Conservation (phyloP, 2,888 invertebrate genomes). For the Podotricha telesiphe region DNA sequence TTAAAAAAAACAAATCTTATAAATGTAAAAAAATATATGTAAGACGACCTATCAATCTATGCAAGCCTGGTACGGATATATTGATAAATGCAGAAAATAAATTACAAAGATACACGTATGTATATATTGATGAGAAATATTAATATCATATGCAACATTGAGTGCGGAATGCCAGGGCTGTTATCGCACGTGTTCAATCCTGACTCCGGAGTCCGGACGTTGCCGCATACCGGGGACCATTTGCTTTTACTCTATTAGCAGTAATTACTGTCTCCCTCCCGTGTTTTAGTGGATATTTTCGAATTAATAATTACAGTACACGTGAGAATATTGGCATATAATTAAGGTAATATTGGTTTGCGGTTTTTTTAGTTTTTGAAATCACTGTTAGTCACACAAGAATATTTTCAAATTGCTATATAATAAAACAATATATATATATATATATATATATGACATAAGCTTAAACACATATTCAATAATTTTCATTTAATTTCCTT, state of each 20-base stretch:
- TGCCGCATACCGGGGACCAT: slow-evolving; percentile 57
- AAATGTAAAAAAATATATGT: too few relatives aligned
- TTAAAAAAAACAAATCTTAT: too few relatives aligned
- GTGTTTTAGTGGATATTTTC: slow-evolving; percentile 21
- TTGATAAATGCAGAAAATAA: neutral
- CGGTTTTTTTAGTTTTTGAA: neutral
- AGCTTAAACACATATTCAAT: neutral
- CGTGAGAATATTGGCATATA: slow-evolving; percentile 11
- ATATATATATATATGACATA: neutral
- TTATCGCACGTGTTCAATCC: slow-evolving; percentile 60
- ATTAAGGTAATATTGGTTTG: neutral
- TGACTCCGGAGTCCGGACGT: slow-evolving; percentile 26
- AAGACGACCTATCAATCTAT: too few relatives aligned
- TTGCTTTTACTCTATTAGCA: slow-evolving; percentile 50
- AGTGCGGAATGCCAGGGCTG: slow-evolving; percentile 58
- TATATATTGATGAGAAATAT: slow-evolving; percentile 21
- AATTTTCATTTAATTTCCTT: neutral
- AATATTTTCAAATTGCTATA: neutral
- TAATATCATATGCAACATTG: slow-evolving; percentile 44
- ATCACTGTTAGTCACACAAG: slow-evolving; percentile 1
- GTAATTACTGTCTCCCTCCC: slow-evolving; percentile 42
- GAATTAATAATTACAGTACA: slow-evolving; percentile 23
- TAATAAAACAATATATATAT: neutral
- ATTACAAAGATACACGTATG: neutral
- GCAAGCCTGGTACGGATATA: too few relatives aligned